Evolutionary conservation across 2,888 invertebrate species (phyloP), one percentile per base, ranked within the genome.

Genomic region (Tridacna crocea): DNA sequence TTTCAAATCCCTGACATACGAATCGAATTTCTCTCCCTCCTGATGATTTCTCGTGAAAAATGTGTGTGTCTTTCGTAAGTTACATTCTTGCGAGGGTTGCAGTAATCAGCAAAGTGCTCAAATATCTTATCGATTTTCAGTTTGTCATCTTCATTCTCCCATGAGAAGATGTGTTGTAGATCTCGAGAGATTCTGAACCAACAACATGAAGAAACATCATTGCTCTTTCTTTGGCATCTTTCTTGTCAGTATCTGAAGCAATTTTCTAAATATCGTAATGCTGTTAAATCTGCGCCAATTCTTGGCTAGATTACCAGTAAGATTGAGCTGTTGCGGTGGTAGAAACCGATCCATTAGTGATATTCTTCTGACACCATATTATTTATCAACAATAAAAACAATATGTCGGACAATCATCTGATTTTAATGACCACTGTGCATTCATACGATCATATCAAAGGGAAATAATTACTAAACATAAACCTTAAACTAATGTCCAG

Each of bases 301-400:
- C 63, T 63, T 15, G n/a, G 19, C 24, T 6, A 63, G 63, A 63
- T 63, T 63, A 26, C 63, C 63, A 3, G 63, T 63, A 15, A 63
- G 22, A 63, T 13, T 63, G 19, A 63, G 63, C 19, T 15, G 63
- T 22, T 15, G 19, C 22, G 63, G 63, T 63, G 63, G 63, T 22
- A 63, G 13, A n/a, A 63, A 63, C 63, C 26, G 15, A 22, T 63
- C 26, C 63, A 63, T 63, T 24, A 63, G 19, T 15, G 63, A 24
- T 63, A 10, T 63, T 63, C 63, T 22, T 63, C 63, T 63, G 63
- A 63, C 63, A 63, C 63, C 63, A 63, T 63, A 15, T 63, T 58
- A 58, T 2, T n/a, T 8, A 58, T 22, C 3, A 58, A 36, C 36
- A 8, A 36, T 36, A 36, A 36, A n/a, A 36, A 36, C 36, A 36